Base-by-base conservation (phyloP, 2,113 vertebrate genomes). In the Lophotis ruficrista region DNA sequence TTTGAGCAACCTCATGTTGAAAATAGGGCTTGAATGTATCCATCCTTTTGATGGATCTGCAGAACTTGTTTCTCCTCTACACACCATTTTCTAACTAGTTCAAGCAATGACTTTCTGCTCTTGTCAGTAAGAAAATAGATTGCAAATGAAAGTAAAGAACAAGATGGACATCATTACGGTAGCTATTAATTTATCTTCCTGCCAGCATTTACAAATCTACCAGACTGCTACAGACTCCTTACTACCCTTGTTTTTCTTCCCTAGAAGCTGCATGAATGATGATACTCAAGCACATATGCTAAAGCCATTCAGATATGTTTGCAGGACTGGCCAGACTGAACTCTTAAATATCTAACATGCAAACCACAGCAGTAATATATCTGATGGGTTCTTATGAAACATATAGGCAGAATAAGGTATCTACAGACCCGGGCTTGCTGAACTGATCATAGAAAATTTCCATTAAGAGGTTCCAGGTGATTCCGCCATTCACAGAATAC, bases 361-460 rank as follows among this genome's bases (percentile, higher is more conserved):
- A 89, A 75, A 76, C 57, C 66, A 58, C 48, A 87, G n/a, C 50
- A 78, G 13, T 83, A 88, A 66, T 21, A 14, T 11, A 10, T 79
- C 28, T 14, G 7, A 91, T 4, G 89, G 24, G 25, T 31, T 91
- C 41, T 68, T 60, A 31, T 1, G 8, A 88, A 88, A 83, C 69
- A 58, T 25, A 56, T 4, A 77, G 57, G 71, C 43, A 92, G 77
- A 88, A 82, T 25, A 22, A 91, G 43, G 61, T 66, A 71, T 78
- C 54, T 96, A 98, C 98, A 96, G 97, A 99, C 99, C 99, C 99
- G 4, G 99, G 99, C 84, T 99, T 99, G 97, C 99, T 99, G 98
- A 99, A 99, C 6, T 99, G 98, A 79, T 99, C 99, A 64, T 99
- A 99, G 98, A 99, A 99, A 94, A 99, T 99, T 97, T 99, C 99